A percentile compares a stretch with the other conserved stretches of the same genome.
phyloP scores from a whole-genome alignment of 2,888 invertebrate species.

The Ormyrus labotus region DNA sequence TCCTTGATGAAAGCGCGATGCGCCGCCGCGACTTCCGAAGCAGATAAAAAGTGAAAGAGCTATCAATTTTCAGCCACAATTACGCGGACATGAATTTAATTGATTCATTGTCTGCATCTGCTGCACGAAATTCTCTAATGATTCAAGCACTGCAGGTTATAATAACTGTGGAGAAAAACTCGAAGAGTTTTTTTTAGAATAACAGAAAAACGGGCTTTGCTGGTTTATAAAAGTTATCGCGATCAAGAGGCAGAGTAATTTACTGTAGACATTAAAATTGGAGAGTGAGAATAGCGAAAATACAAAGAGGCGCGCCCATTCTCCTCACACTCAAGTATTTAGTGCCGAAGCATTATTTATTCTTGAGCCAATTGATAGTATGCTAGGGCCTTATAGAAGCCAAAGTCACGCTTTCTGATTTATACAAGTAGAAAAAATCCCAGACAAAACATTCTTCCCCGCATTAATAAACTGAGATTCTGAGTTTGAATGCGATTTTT shows the following conservation, averaged over 20 bases:
- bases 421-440: conserved; percentile 14
- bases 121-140: no score
- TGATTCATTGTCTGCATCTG: no score
- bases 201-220: no score
- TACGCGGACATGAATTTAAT: neutral
- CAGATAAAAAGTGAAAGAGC: conserved; percentile 15
- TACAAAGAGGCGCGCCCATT: conserved; percentile 11
- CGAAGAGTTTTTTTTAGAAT: no score
- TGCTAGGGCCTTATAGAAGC: conserved; percentile 3
- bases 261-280: conserved; percentile 1
- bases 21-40: neutral
- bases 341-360: conserved; percentile 30
- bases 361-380: conserved; percentile 34
- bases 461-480: neutral
- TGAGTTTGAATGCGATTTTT: neutral
- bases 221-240: no score
- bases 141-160: no score
- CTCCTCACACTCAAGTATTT: neutral
- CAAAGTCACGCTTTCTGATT: conserved; percentile 48
- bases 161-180: no score
- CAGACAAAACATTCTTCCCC: conserved; percentile 30
- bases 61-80: neutral
- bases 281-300: no score
- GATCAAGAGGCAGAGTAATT: no score
- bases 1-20: neutral